Percentiles rank a stretch among this genome's conserved stretches.
Conservation (phyloP, 2,113 vertebrate species). For the Chamaea fasciata region DNA sequence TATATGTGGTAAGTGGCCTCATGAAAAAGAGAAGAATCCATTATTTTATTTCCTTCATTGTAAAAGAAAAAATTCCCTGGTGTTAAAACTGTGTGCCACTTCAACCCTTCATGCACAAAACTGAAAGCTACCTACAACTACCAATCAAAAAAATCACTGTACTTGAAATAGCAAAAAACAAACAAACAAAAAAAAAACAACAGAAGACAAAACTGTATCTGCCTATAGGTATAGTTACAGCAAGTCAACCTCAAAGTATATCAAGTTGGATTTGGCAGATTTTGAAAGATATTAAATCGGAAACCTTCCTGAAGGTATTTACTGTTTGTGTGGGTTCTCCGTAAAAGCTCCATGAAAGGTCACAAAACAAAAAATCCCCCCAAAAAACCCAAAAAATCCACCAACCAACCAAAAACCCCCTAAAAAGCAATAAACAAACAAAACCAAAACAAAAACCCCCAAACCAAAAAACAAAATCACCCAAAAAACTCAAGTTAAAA, state of each 20-base stretch:
- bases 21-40: background rate
- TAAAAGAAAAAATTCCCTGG: background rate
- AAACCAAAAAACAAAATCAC: background rate
- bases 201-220: background rate
- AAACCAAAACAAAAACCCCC: background rate
- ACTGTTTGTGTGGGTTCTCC: background rate
- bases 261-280: background rate
- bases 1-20: background rate
- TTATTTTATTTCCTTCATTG: background rate
- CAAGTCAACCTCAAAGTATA: background rate
- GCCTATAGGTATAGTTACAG: background rate
- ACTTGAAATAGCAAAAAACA: background rate
- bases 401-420: background rate
- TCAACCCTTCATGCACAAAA: background rate
- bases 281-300: background rate
- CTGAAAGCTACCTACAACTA: background rate
- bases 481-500: rapidly evolving
- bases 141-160: background rate
- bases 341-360: background rate
- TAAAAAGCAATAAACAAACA: background rate
- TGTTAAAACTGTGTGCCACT: background rate
- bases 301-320: background rate
- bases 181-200: background rate
- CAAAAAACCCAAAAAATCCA: too few species aligned
- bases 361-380: background rate